Conservation (phyloP, 2,113 vertebrate genomes). For the Tupaia chinensis region DNA sequence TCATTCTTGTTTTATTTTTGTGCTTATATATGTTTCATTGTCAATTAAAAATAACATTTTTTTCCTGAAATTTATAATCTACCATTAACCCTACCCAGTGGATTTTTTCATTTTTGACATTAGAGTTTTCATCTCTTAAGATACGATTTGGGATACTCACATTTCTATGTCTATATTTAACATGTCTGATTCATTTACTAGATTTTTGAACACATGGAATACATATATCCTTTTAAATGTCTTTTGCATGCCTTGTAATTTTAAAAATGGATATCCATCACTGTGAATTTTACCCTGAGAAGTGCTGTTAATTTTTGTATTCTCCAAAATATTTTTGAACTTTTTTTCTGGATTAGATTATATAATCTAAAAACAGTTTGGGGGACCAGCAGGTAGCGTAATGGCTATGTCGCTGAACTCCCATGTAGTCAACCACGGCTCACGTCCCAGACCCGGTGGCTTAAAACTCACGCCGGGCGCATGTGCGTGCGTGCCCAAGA, state of each 20-base stretch:
- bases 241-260: neutral
- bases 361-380: too few species aligned
- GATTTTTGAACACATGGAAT: neutral
- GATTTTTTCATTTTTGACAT: neutral
- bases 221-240: neutral
- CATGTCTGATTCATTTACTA: neutral
- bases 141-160: neutral
- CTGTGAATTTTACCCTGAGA: neutral
- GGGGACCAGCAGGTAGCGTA: too few species aligned
- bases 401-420: too few species aligned
- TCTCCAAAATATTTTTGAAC: neutral
- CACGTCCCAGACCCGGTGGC: too few species aligned
- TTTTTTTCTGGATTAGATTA: neutral
- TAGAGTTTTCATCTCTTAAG: neutral
- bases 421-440: too few species aligned
- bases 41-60: neutral
- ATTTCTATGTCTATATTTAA: neutral
- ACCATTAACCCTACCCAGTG: neutral
- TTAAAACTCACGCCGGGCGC: too few species aligned
- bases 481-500: too few species aligned
- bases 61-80: neutral
- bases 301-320: neutral
- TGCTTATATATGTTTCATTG: neutral
- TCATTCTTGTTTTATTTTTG: neutral
- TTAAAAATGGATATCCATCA: neutral